These are phyloP conservation scores for Sitta europaea DNA, from an alignment of 2,113 vertebrate genomes.

Conservation along the genomic window DNA sequence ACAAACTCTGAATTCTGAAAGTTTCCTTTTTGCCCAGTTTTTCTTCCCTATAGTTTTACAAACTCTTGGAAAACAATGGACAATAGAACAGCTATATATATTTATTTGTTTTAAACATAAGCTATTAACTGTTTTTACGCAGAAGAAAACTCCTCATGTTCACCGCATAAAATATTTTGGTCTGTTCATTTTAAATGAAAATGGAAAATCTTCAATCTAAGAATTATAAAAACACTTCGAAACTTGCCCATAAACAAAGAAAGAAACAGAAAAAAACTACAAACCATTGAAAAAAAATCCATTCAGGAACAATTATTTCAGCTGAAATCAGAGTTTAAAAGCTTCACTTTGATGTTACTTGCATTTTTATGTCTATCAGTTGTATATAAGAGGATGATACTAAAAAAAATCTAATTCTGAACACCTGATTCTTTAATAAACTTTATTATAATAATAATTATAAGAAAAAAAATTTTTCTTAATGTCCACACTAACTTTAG, in stretches of 20 bases:
- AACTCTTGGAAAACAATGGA: background rate
- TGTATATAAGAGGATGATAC: background rate
- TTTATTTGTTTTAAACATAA: background rate
- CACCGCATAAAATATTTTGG: background rate
- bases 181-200: background rate
- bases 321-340: background rate
- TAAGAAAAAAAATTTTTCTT: background rate
- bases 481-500: background rate
- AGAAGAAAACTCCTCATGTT: background rate
- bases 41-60: background rate
- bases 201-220: background rate
- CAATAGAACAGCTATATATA: background rate
- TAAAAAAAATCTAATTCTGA: background rate
- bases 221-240: background rate
- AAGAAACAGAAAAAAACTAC: background rate
- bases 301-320: background rate
- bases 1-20: background rate
- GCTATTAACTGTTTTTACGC: background rate
- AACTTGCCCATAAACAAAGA: background rate
- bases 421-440: background rate
- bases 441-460: background rate
- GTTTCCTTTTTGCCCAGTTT: background rate
- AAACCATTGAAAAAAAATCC: fast-evolving
- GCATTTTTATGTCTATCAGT: background rate
- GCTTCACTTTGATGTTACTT: background rate